Evolutionary conservation across 2,797 vertebrate genomes (phyloP).

Genomic region (Vultur gryphus): DNA sequence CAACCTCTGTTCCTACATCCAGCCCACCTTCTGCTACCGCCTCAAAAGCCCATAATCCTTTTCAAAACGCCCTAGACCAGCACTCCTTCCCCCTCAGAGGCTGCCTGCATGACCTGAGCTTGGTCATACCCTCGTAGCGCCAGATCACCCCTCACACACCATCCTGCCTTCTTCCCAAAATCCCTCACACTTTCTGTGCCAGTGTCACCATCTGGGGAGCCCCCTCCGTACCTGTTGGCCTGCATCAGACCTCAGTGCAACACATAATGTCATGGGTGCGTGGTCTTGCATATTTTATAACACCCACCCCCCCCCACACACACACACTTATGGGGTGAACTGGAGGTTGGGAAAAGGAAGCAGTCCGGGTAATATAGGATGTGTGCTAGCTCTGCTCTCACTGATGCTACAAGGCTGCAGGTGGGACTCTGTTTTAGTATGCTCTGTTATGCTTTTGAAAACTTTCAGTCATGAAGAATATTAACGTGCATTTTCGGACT

Average conservation of each 20-base stretch:
- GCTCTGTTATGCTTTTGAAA: neutral
- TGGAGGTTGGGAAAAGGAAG: neutral
- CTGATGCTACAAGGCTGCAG: rapidly evolving
- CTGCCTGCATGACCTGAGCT: neutral
- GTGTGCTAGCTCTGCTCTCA: neutral
- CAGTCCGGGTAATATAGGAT: rapidly evolving
- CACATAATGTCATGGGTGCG: rapidly evolving
- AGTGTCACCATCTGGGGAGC: neutral
- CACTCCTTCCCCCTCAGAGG: rapidly evolving
- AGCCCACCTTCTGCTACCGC: rapidly evolving
- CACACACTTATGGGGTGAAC: neutral
- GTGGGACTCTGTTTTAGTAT: neutral
- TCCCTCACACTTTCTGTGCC: neutral
- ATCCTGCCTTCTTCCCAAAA: neutral
- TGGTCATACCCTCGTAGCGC: rapidly evolving
- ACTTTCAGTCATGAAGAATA: neutral
- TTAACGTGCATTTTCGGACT: neutral
- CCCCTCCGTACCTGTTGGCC: neutral
- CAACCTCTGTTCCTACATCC: neutral
- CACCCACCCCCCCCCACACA: too few species aligned
- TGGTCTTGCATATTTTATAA: neutral
- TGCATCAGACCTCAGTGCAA: neutral
- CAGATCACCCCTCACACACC: rapidly evolving
- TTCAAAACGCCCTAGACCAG: neutral
- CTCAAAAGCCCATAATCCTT: neutral